Base-by-base conservation (phyloP, 2,113 vertebrate genomes). In the Chaenogobius annularis region DNA sequence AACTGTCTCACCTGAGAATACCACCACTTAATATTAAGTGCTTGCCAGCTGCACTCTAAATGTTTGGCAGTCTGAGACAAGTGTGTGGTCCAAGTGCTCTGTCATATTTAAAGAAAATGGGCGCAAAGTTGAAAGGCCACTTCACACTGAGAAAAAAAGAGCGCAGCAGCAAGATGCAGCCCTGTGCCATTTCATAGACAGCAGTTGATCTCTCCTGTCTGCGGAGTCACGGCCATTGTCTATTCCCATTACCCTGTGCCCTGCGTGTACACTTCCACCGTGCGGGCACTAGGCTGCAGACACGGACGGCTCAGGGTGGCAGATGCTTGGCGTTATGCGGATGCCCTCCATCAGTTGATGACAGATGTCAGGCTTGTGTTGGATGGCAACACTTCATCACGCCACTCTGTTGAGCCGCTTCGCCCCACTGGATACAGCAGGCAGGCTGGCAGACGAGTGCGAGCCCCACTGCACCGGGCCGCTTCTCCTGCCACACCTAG, bases 291-390 rank as follows among this genome's bases (percentile, higher is more conserved):
- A 73, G 74, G 78, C 79, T 88, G 86, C 85, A 89, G 84, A 86
- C 80, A 79, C 73, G 61, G 73, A 72, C 82, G 77, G 86, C 87
- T 90, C 80, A 83, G 78, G 81, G 87, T 90, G 89, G 90, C 93
- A 94, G 93, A 93, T 87, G 92, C 88, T 89, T 85, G 88, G 83
- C 83, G 87, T 91, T 91, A 88, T 81, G 69, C 47, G 79, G 88
- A 85, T 90, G 90, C 90, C 92, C 93, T 93, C 92, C 89, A 92
- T 92, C 89, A 91, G 80, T 84, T 72, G 74, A 81, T 94, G 93
- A 93, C 93, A 94, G 93, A 93, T 92, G 92, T 92, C 93, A 93
- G 88, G 89, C 89, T 92, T 85, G 85, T 92, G 80, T 89, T 90
- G 92, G 92, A 93, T 66, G 88, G 89, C 87, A 87, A 84, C 89